Evolutionary conservation across 2,113 vertebrate genomes (phyloP).

Genomic region (Equus quagga): DNA sequence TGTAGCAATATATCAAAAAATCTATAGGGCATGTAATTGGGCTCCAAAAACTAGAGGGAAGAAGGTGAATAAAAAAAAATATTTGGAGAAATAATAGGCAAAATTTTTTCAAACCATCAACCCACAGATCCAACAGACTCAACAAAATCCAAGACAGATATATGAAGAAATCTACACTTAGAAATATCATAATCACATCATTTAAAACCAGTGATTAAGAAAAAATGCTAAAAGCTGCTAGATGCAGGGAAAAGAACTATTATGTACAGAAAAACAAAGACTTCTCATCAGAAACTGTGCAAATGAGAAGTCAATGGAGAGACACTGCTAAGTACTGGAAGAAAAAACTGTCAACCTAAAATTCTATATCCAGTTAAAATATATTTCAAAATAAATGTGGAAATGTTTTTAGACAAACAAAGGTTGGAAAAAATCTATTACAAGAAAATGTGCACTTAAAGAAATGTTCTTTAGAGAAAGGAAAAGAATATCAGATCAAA

Average conservation of each 20-base stretch:
- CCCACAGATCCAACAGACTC: not conserved
- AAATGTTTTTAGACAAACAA: slow-evolving; percentile 29
- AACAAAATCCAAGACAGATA: not conserved
- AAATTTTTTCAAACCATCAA: not conserved
- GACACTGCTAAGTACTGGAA: not conserved
- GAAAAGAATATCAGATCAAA: not conserved
- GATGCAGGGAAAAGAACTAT: not conserved
- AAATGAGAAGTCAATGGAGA: not conserved
- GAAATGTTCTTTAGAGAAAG: not conserved
- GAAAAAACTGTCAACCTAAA: not conserved
- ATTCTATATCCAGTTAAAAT: slow-evolving; percentile 10
- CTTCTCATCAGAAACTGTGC: not conserved
- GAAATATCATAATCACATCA: not conserved
- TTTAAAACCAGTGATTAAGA: not conserved
- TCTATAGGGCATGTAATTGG: not conserved
- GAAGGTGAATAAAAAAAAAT: not conserved
- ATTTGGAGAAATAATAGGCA: not conserved
- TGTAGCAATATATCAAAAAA: not conserved
- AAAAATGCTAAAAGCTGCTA: not conserved
- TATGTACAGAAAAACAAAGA: not conserved
- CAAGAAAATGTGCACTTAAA: not conserved
- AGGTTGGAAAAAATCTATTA: not conserved
- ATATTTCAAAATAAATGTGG: not conserved
- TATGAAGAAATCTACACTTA: slow-evolving; percentile 11
- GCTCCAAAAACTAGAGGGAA: not conserved